Evolutionary conservation across 2,888 invertebrate species (phyloP).

Genomic region (Mesorhabditis spiculigera): DNA sequence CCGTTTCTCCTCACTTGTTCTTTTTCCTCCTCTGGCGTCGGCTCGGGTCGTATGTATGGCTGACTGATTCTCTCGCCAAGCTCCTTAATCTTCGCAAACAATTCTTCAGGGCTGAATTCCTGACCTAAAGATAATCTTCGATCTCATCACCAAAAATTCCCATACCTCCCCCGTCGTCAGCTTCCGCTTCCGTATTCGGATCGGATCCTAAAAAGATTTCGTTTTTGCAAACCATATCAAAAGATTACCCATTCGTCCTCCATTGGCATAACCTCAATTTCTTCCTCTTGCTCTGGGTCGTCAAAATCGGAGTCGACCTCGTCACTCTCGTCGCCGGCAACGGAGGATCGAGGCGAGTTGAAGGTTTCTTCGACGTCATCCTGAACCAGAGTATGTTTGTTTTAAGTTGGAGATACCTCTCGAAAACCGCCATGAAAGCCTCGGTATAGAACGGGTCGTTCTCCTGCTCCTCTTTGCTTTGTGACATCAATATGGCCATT

Average conservation of each 20-base stretch:
- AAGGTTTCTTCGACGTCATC: slow-evolving; percentile 63
- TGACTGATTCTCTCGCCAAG: no score
- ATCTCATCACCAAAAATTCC: background rate
- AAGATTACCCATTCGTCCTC: no score
- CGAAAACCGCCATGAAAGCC: background rate
- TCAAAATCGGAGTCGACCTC: slow-evolving; percentile 95
- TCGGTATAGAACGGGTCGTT: background rate
- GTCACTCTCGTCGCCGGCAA: slow-evolving; percentile 72
- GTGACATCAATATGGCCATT: slow-evolving; percentile 68
- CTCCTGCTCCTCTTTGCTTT: background rate
- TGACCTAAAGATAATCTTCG: background rate
- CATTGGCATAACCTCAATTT: slow-evolving; percentile 2
- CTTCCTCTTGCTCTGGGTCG: slow-evolving; percentile 84
- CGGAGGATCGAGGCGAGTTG: slow-evolving; percentile 65
- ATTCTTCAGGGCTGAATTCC: background rate
- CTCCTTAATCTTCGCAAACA: no score
- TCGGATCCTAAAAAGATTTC: slow-evolving; percentile 7
- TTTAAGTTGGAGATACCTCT: background rate
- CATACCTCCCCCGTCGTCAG: background rate
- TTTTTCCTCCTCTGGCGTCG: no score
- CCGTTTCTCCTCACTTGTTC: no score
- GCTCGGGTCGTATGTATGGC: no score
- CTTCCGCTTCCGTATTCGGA: slow-evolving; percentile 23
- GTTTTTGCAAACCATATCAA: no score
- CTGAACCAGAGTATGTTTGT: slow-evolving; percentile 38